These are phyloP conservation scores for Marmota flaviventris DNA, from an alignment of 2,113 vertebrate species.

Conservation along the genomic window DNA sequence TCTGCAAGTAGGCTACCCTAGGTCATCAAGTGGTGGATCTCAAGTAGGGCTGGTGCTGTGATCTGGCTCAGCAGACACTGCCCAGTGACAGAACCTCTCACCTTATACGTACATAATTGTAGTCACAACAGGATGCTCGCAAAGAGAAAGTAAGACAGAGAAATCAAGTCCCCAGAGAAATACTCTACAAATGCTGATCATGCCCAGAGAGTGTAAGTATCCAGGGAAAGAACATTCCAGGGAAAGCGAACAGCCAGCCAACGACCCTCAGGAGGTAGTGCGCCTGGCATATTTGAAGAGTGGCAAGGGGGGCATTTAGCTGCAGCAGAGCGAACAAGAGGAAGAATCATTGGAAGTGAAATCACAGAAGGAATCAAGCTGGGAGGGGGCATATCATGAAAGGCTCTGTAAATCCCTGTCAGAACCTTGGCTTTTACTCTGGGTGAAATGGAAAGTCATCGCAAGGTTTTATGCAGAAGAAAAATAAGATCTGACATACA, in stretches of 20 bases:
- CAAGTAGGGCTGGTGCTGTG: neutral
- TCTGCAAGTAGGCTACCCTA: neutral
- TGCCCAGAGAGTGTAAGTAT: neutral
- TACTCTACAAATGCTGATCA: neutral
- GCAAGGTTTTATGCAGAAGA: conserved; percentile 27
- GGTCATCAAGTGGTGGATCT: neutral
- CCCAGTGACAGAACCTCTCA: neutral
- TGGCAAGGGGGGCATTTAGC: neutral
- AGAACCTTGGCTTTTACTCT: neutral
- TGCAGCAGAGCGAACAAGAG: neutral
- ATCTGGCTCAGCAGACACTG: neutral
- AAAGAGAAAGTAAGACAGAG: neutral
- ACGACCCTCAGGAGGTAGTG: neutral
- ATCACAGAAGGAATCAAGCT: neutral
- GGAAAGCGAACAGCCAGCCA: neutral
- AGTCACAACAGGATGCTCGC: neutral
- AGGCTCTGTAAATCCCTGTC: neutral
- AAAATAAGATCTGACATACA: conserved; percentile 8
- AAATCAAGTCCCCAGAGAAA: neutral
- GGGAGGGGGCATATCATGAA: neutral
- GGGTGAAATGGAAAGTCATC: neutral
- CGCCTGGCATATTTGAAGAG: neutral
- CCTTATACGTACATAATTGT: neutral
- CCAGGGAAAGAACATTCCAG: neutral
- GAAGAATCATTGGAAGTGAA: neutral